These are phyloP conservation scores for Drosophila repletoides DNA, from an alignment of 1,140 invertebrate species.

Conservation along the genomic window DNA sequence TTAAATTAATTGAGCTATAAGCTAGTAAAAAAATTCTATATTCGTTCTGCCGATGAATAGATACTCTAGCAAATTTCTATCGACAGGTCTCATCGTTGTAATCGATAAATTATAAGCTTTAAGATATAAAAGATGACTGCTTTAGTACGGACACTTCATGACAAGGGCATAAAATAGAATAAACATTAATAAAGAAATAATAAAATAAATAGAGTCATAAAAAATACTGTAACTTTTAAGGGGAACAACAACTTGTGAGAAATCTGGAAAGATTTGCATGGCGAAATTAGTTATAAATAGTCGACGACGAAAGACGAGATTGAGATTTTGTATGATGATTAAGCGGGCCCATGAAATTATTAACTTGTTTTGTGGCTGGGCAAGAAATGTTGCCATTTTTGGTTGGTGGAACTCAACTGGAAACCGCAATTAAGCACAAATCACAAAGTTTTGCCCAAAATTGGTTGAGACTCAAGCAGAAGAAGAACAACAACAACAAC, in stretches of 20 bases:
- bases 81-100: too few species aligned
- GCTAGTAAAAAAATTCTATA: too few species aligned
- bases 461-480: slow-evolving; percentile 37
- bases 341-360: slow-evolving; percentile 37
- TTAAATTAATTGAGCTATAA: too few species aligned
- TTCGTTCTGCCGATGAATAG: too few species aligned
- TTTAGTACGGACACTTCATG: too few species aligned
- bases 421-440: slow-evolving; percentile 48
- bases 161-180: too few species aligned
- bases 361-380: slow-evolving; percentile 41
- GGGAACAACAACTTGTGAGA: not conserved
- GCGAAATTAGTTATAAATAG: slow-evolving; percentile 43
- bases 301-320: slow-evolving; percentile 14
- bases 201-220: too few species aligned
- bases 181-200: too few species aligned
- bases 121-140: too few species aligned
- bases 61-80: too few species aligned
- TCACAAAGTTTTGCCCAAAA: slow-evolving; percentile 49
- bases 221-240: too few species aligned
- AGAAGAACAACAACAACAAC: slow-evolving; percentile 21
- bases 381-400: slow-evolving; percentile 38
- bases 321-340: slow-evolving; percentile 27
- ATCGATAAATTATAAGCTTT: too few species aligned
- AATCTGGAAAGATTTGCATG: slow-evolving; percentile 19
- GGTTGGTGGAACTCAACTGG: slow-evolving; percentile 22